Evolutionary conservation across 2,888 invertebrate genomes (phyloP), one percentile per base, ranked within the genome.

Genomic region (Andricus quercusramuli): DNA sequence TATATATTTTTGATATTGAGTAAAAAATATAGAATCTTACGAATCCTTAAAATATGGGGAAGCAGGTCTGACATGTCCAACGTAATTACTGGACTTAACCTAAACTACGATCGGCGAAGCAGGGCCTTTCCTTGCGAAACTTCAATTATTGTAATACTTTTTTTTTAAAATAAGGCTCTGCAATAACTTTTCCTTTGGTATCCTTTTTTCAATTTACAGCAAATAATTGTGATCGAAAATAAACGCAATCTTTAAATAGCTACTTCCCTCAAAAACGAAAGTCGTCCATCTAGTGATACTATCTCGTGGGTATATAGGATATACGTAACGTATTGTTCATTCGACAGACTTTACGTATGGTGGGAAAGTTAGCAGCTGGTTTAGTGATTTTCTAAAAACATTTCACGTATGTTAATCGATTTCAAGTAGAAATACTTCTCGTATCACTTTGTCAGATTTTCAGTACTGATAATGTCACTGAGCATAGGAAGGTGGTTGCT

Each of bases 261-360:
- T 20, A 25, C 29, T 74, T 56, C 25, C 70, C 51, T 47, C 20
- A 74, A 74, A 74, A 74, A 74, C 70, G 70, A 74, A 74, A 74
- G 70, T 74, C 70, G 70, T 51, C 32, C 51, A 51, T 51, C 29
- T 51, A 56, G 25, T 74, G 70, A 74, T 74, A 56, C 47, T 74
- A 74, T 74, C 70, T 74, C 70, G 70, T 74, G 70, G 51, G 70
- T 74, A 51, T 74, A 47, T 68, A 17, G 25, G 32, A 74, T 74
- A 56, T 74, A 74, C 70, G 70, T 74, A 74, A 74, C 32, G 70
- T 74, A 74, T 74, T 74, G 70, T 74, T 74, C 70, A 74, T 74
- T 74, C 70, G 70, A 74, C 70, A 70, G 70, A 70, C 51, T 70
- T 70, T 47, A 74, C 70, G 11, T 51, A 20, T 29, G 51, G 70